Base-by-base conservation (phyloP, 1,140 invertebrate species). In the Trichoplusia ni region DNA sequence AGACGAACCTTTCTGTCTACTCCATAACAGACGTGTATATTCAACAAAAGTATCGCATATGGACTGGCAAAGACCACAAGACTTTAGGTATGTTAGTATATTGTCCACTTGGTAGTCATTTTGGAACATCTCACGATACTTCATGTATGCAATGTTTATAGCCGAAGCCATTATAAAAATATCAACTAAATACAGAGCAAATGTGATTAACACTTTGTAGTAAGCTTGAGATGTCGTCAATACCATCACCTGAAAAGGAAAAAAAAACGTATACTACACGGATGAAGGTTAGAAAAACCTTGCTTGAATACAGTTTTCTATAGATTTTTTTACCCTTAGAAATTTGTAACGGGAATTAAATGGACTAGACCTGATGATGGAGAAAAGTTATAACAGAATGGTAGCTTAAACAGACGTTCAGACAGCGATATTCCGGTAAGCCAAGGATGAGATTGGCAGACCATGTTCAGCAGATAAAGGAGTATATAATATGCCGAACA, bases 11-110 rank as follows among this genome's bases (percentile, higher is more conserved):
- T 16, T 49, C 14, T 49, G 13, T 9, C 46, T 49, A 2, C 11
- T 31, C 84, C 86, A 89, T 0, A 89, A 59, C 13, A 82, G 80
- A 13, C 68, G 73, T 0, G 76, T 82, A 18, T 89, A 89, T 16
- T 78, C 56, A 11, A 60, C 60, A 1, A 89, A 71, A 2, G 74
- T 71, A 7, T 82, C 66, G 54, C 82, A 16, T 4, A 86, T 25
- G 2, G 67, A 51, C 0, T 77, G 69, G 2, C 74, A 78, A 0
- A 85, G 53, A 1, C 84, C 84, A 29, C 70, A 76, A 8, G 79
- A 51, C 11, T 64, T 49, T 11, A 86, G 44, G 40, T 77, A 86
- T 0, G 47, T 71, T 11, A 64, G 64, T 37, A 89, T 46, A 67
- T 73, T 79, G 4, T 40, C 65, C 0, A 83, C 79, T 5, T 76